Base-by-base conservation (phyloP, 2,113 vertebrate genomes). In the Phaetusa simplex region DNA sequence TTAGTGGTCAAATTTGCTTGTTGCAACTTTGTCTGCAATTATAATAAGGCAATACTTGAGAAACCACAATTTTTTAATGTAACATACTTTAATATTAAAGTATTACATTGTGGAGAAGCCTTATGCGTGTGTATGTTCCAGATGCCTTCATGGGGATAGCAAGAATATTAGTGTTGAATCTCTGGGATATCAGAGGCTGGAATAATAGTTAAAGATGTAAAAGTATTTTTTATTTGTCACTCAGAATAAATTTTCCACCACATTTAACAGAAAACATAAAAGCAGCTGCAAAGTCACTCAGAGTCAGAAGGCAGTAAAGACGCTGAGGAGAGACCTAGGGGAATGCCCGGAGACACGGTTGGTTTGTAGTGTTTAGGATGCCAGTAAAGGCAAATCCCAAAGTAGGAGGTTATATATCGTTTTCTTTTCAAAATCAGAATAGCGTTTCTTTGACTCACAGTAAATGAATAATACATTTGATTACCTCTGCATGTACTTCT, bases 111-210 rank as follows among this genome's bases (percentile, higher is more conserved):
- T 80, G 30, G 34, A 38, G 30, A 53, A 80, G 21, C 21, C 13
- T 42, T 58, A 17, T 13, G 8, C 4, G 0, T 0, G 0, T 53
- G 4, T 64, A 9, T 21, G 11, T 49, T 86, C 38, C 32, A 69
- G 23, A 18, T 58, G 11, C 29, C 16, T 59, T 67, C 7, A 6
- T 3, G 2, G 40, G 34, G 34, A 9, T 5, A n/a, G 7, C 0
- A 0, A 27, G 55, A 73, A 29, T 21, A 40, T 65, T 23, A 55
- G 3, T 36, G 17, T 74, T 11, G 29, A 53, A 16, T 72, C 0
- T 0, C 7, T 91, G 32, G 30, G 20, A 50, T 71, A 17, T 52
- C 53, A 50, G 42, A 76, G 24, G 27, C 11, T 80, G 56, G 22
- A 86, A 26, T 61, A 53, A 22, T 11, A 82, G 36, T 34, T 52